These are phyloP conservation scores for Tragelaphus buxtoni DNA, from an alignment of 2,113 vertebrate species.

Conservation along the genomic window DNA sequence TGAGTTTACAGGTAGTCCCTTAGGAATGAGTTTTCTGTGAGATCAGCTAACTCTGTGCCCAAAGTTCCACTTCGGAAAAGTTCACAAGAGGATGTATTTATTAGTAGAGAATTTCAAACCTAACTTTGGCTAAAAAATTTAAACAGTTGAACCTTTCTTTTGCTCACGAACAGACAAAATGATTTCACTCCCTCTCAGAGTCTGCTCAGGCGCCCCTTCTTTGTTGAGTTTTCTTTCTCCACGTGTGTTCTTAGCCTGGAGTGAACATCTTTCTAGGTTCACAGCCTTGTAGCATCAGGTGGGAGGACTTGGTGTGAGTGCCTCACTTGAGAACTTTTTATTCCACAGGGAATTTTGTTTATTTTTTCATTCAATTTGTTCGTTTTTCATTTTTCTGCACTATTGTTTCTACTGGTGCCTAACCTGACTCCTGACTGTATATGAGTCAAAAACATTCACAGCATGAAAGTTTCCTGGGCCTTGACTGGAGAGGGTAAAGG, in stretches of 20 bases:
- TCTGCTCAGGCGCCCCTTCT: neutral
- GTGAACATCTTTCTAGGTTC: neutral
- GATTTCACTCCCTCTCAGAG: neutral
- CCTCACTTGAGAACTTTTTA: slow-evolving; percentile 9
- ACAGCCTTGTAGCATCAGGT: neutral
- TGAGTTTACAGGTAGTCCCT: slow-evolving; percentile 60
- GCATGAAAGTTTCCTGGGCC: neutral
- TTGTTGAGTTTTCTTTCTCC: slow-evolving; percentile 10
- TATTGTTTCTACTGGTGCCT: neutral
- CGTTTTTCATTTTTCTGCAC: neutral
- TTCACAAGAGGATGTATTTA: slow-evolving; percentile 19
- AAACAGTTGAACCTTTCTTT: neutral
- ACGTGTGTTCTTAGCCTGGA: neutral
- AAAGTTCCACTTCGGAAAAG: slow-evolving; percentile 47
- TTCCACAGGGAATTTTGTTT: neutral
- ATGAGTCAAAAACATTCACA: neutral
- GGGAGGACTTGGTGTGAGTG: neutral
- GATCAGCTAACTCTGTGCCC: neutral
- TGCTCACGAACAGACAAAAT: neutral
- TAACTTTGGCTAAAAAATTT: neutral
- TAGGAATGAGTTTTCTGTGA: slow-evolving; percentile 13
- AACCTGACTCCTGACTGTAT: neutral
- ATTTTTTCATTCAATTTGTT: neutral
- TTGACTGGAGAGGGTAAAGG: neutral
- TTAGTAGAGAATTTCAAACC: neutral